Conservation (phyloP, 2,888 invertebrate species). For the Drosophila testacea region DNA sequence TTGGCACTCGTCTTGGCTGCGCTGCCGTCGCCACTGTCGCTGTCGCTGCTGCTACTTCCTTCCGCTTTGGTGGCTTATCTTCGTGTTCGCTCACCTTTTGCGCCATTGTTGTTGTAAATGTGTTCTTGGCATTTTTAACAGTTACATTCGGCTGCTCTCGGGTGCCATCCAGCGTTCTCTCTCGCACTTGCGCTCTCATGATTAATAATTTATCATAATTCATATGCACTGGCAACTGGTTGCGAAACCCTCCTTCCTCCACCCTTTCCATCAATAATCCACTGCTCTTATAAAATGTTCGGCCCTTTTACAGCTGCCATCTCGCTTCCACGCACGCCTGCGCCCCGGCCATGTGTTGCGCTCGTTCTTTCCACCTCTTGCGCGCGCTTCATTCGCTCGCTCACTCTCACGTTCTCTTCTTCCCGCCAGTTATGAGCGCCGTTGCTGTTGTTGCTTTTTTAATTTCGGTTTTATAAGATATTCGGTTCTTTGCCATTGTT, state of each 20-base stretch:
- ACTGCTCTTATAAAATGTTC: constrained; percentile 39
- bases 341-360: constrained; percentile 51
- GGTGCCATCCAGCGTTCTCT: constrained; percentile 35
- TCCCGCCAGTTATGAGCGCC: constrained; percentile 71
- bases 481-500: constrained; percentile 70
- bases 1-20: constrained; percentile 19
- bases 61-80: constrained; percentile 58
- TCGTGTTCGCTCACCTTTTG: constrained; percentile 68
- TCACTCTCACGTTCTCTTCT: constrained; percentile 20
- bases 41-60: constrained; percentile 56
- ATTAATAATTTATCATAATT: constrained; percentile 84
- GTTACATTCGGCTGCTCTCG: constrained; percentile 34
- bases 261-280: neutral
- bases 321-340: constrained; percentile 61
- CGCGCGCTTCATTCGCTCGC: constrained; percentile 20
- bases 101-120: constrained; percentile 46
- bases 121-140: constrained; percentile 42
- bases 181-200: constrained; percentile 53
- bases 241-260: constrained; percentile 31
- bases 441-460: constrained; percentile 69
- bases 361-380: constrained; percentile 9
- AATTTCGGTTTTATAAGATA: constrained; percentile 80
- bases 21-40: constrained; percentile 16
- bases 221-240: constrained; percentile 78
- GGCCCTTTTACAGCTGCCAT: constrained; percentile 59